Evolutionary conservation across 2,888 invertebrate species (phyloP), one percentile per base, ranked within the genome.

Genomic region (Troilus luridus): DNA sequence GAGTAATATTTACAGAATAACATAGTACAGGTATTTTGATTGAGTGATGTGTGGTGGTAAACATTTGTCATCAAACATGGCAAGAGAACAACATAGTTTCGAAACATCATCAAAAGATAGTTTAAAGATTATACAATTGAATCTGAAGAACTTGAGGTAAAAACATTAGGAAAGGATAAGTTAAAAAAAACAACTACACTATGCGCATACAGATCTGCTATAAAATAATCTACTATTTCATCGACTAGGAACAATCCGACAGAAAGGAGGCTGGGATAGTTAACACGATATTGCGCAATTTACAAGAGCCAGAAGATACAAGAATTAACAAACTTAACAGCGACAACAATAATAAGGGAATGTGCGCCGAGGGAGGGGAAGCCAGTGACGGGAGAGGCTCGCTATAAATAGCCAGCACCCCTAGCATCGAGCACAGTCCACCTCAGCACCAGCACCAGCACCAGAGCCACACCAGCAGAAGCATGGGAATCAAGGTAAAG

Each of bases 401-500:
- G n/a, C n/a, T 85, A 85, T 85, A 85, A 8, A 85, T 85, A 67
- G 56, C 54, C 41, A 14, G 14, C 7, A 12, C 60, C 62, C 67
- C 54, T 3, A 8, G 10, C 14, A 12, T 19, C 6, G 0, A 12
- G 89, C 89, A 89, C 89, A 89, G 89, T 89, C 62, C 60, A 27
- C 62, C 88, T 54, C 67, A 21, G 54, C 7, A n/a, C 19, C 27
- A 62, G 54, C 67, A n/a, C n/a, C n/a, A n/a, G n/a, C n/a, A n/a
- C n/a, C n/a, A n/a, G n/a, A n/a, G n/a, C n/a, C n/a, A n/a, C n/a
- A n/a, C n/a, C n/a, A 89, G 12, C 81, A 85, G 81, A 10, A 41
- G 41, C 90, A 90, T 90, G 90, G 72, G 59, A 56, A 77, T 77
- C 90, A 90, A 90, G 90, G 90, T 90, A 89, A 89, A 54, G 24